Base-by-base conservation (phyloP, 2,797 vertebrate genomes). In the Apogon talboti region DNA sequence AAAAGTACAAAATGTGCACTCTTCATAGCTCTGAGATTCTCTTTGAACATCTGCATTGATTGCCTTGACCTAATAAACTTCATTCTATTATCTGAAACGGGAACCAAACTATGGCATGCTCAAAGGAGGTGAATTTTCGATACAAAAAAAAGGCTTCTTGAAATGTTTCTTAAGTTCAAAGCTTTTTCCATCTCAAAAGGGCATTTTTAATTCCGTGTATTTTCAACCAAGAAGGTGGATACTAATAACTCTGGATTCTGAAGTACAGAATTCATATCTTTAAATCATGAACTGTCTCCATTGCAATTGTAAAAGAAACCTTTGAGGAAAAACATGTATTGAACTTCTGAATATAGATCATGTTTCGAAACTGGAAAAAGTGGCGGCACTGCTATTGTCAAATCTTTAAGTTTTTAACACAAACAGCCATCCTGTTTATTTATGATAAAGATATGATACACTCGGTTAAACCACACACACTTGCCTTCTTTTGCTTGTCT, bases 1-100 rank as follows among this genome's bases (percentile, higher is more conserved):
- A 92, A 93, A 88, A 94, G 93, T 92, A 95, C 94, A 94, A 95
- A 95, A 95, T 93, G 88, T 85, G 87, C 79, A 71, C 90, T 95
- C 95, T 95, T 95, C 95, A 95, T 75, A 93, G 93, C 90, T 88
- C 87, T 90, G 65, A 91, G 92, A 98, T 97, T 98, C 96, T 94
- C 94, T 98, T 98, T 98, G 95, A 97, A 97, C 94, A 91, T 81
- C 89, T 79, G 82, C 95, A 97, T 97, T 95, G 96, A 98, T 97
- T 95, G 93, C 92, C 85, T 91, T 94, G 94, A 95, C 94, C 96
- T 91, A 92, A 94, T 96, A 93, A 93, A 87, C 92, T 94, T 92
- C 87, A 91, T 91, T 76, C 93, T 94, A 96, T 97, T 97, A 96
- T 98, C 94, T 96, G 95, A 94, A 94, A 94, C 95, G 89, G 92